phyloP scores from a whole-genome alignment of 2,888 invertebrate genomes.

The Acronicta alni region DNA sequence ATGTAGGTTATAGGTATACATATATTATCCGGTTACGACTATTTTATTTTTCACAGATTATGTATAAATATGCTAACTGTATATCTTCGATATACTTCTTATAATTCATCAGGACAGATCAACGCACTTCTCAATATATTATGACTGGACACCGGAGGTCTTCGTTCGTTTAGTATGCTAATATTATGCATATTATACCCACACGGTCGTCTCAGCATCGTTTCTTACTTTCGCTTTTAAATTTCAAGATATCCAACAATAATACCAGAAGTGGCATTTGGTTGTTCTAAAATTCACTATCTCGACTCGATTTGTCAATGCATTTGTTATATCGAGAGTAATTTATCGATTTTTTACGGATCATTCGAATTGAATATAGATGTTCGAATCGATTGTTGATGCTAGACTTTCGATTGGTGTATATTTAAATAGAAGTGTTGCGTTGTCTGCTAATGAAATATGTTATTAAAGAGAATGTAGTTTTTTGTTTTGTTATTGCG shows the following conservation, averaged over 20 bases:
- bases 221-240: slow-evolving; percentile 46
- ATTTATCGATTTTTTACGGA: slow-evolving; percentile 33
- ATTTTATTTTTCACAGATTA: too few relatives aligned
- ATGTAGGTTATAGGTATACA: too few relatives aligned
- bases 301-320: slow-evolving; percentile 32
- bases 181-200: slow-evolving; percentile 41
- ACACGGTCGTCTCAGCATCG: slow-evolving; percentile 4
- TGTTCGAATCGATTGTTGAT: slow-evolving; percentile 25
- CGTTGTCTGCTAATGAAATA: slow-evolving; percentile 15
- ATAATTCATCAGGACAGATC: slow-evolving; percentile 21
- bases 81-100: slow-evolving; percentile 2
- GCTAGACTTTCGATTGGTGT: slow-evolving; percentile 21
- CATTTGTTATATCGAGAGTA: slow-evolving; percentile 7
- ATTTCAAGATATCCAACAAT: slow-evolving; percentile 31
- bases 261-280: slow-evolving; percentile 15
- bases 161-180: slow-evolving; percentile 39
- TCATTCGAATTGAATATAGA: slow-evolving; percentile 36
- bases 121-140: slow-evolving; percentile 27
- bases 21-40: too few relatives aligned
- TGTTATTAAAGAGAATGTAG: slow-evolving; percentile 5
- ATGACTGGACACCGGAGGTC: slow-evolving; percentile 29
- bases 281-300: slow-evolving; percentile 8
- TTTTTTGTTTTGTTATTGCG: slow-evolving; percentile 22
- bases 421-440: slow-evolving; percentile 20
- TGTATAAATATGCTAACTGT: neutral